Conservation (phyloP, 2,113 vertebrate genomes). For the Gymnarchus niloticus region DNA sequence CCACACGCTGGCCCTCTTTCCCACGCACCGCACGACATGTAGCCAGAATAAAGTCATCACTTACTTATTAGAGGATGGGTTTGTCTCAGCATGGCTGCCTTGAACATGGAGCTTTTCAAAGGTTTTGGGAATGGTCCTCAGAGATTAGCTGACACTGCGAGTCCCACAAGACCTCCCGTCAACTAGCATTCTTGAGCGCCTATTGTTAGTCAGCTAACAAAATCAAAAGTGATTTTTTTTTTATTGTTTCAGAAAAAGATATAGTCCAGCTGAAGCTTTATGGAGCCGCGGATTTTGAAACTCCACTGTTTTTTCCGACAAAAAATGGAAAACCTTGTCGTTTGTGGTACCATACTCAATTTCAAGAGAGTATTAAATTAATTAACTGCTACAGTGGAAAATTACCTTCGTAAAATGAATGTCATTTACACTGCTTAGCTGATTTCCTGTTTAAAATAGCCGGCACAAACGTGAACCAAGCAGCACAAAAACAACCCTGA, state of each 20-base stretch:
- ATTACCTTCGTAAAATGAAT: too few species aligned
- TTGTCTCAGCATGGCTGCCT: constrained; percentile 43
- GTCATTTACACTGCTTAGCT: not conserved
- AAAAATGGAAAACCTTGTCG: not conserved
- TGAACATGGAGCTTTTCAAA: constrained; percentile 38
- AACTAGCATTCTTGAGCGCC: constrained; percentile 18
- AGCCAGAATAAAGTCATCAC: constrained; percentile 45
- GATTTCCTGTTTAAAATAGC: not conserved
- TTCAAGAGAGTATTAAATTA: not conserved
- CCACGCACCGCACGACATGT: constrained; percentile 46
- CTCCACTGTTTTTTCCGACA: not conserved
- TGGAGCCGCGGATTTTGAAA: not conserved
- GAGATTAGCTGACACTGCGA: not conserved
- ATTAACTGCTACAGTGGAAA: not conserved
- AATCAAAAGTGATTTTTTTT: not conserved
- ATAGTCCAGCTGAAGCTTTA: not conserved
- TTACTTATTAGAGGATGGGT: constrained; percentile 48
- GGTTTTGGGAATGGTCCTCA: not conserved
- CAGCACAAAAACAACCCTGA: constrained; percentile 34
- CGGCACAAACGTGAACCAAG: not conserved
- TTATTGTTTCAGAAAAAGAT: not conserved
- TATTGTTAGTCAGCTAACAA: constrained; percentile 16
- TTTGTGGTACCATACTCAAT: not conserved
- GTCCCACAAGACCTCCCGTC: constrained; percentile 12
- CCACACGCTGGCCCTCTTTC: constrained; percentile 57